phyloP scores from a whole-genome alignment of 37 sponge, comb jelly and placozoan genomes.

The Crambe crambe region DNA sequence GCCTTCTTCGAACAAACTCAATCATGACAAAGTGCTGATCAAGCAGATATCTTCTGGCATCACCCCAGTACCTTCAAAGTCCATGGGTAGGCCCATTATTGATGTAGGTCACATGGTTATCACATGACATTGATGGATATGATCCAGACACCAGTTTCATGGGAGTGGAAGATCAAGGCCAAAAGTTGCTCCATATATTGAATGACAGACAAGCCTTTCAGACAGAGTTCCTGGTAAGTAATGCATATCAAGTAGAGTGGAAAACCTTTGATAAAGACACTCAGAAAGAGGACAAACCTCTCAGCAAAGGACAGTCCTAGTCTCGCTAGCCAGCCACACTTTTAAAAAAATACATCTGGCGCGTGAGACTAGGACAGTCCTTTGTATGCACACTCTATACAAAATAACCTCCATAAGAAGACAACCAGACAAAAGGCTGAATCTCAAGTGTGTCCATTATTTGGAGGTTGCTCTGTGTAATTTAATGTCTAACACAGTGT shows the following conservation, averaged over 20 bases:
- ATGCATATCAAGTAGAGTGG: too few relatives aligned
- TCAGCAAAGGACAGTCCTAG: too few relatives aligned
- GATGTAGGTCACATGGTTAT: background rate
- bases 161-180: slow-evolving; percentile 52
- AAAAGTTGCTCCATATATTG: slow-evolving; percentile 28
- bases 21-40: slow-evolving; percentile 22
- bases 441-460: too few relatives aligned
- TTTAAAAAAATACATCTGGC: too few relatives aligned
- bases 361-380: too few relatives aligned
- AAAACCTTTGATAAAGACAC: too few relatives aligned
- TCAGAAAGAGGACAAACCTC: too few relatives aligned
- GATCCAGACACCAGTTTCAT: background rate
- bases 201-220: slow-evolving; percentile 49
- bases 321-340: too few relatives aligned
- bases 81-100: background rate
- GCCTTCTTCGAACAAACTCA: slow-evolving; percentile 29
- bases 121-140: background rate
- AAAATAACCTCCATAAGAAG: too few relatives aligned
- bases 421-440: too few relatives aligned
- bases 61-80: slow-evolving; percentile 4
- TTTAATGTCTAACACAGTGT: background rate
- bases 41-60: slow-evolving; percentile 28
- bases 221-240: slow-evolving; percentile 50
- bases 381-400: too few relatives aligned
- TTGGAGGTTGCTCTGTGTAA: too few relatives aligned